Evolutionary conservation across 1,140 invertebrate genomes (phyloP), one percentile per base, ranked within the genome.

Genomic region (Meloidogyne floridensis): DNA sequence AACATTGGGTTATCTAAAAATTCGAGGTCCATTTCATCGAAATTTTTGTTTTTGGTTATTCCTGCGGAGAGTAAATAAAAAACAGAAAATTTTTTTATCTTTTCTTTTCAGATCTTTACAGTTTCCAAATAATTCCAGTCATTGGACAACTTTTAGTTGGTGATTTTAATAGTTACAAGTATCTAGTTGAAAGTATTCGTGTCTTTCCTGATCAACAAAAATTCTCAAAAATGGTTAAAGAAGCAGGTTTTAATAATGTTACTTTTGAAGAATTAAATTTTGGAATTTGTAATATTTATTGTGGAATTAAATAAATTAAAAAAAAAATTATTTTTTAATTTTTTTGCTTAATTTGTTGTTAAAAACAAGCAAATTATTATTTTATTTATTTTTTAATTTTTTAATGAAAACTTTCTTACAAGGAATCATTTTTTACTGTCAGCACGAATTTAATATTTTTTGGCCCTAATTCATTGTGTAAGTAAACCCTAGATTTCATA

Each of bases 161-260:
- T 2, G 94, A 99, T 91, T 98, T 95, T 94, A 93, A 96, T 85
- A 94, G 97, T 13, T 99, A 99, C 91, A 94, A 98, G 90, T 99
- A 99, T 91, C 92, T 99, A 51, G 96, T 99, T 0, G 96, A 99
- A 91, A 98, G 96, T 91, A 99, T 99, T 83, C 91, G 96, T 78
- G 94, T 95, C 88, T 99, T 99, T 91, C 97, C 97, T n/a, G 88
- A 90, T 76, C 85, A 92, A 91, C 90, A 91, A 74, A 87, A 89
- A 53, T 92, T 92, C 86, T 87, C 89, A 18, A 75, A 82, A 13
- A 90, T 92, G 87, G 92, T 92, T 51, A 82, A 83, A 79, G 78
- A 87, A 15, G 90, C 90, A 81, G 92, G 92, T 8, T 92, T 92
- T 82, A 84, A 81, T 32, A 84, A 90, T 82, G 91, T 92, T 1